A percentile compares a stretch with the other conserved stretches of the same genome.
These are phyloP conservation scores for Carterocephalus palaemon DNA, from an alignment of 2,888 invertebrate genomes.

Conservation along the genomic window DNA sequence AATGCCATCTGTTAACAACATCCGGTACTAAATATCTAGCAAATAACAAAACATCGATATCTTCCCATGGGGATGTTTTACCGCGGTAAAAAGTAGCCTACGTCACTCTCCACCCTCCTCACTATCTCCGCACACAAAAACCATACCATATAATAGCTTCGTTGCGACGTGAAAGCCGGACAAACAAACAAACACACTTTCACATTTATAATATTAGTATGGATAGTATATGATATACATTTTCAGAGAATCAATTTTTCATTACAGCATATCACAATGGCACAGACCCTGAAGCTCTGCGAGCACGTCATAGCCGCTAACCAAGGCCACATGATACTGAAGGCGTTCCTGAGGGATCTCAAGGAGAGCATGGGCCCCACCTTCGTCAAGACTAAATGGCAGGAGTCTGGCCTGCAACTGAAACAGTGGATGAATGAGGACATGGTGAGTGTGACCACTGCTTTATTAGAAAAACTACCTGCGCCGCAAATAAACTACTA, in stretches of 20 bases:
- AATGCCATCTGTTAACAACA: no score
- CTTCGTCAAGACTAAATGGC: slow-evolving; percentile 68
- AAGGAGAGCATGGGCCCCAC: slow-evolving; percentile 69
- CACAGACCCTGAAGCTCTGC: slow-evolving; percentile 52
- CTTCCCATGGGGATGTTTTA: no score
- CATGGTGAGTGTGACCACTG: slow-evolving; percentile 42
- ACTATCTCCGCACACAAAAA: no score
- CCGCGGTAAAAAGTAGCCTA: no score
- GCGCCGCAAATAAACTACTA: no score
- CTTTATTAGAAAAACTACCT: neutral
- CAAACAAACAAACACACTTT: no score
- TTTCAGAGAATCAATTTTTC: slow-evolving; percentile 14
- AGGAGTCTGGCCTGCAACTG: slow-evolving; percentile 59
- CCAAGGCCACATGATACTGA: slow-evolving; percentile 62
- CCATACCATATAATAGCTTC: no score
- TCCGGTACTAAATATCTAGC: no score
- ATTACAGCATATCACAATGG: slow-evolving; percentile 65
- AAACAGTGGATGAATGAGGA: slow-evolving; percentile 69
- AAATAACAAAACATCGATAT: no score
- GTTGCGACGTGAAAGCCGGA: no score
- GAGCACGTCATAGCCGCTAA: slow-evolving; percentile 54
- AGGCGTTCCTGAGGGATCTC: slow-evolving; percentile 56
- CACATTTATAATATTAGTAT: no score
- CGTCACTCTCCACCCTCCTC: no score
- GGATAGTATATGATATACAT: neutral